Percentiles rank a stretch among this genome's conserved stretches.
phyloP scores from a whole-genome alignment of 2,797 vertebrate genomes.

The Molossus alvarezi region DNA sequence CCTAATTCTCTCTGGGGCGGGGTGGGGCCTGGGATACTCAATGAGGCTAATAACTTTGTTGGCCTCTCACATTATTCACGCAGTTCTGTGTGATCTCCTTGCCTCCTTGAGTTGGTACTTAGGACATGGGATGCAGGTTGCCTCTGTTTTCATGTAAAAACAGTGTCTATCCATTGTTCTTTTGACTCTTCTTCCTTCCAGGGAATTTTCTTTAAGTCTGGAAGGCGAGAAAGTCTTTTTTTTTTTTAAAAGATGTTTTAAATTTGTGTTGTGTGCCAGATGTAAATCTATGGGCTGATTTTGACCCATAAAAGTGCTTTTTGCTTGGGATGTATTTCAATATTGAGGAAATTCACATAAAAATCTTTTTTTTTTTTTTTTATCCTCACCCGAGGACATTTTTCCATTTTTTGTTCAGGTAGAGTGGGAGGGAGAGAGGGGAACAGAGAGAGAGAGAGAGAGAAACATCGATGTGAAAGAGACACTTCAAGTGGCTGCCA shows the following conservation, averaged over 20 bases:
- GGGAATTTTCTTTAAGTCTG: not conserved
- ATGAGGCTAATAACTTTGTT: not conserved
- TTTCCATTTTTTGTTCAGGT: too few relatives aligned
- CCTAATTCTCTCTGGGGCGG: not conserved
- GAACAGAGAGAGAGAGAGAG: too few relatives aligned
- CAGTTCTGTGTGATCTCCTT: not conserved
- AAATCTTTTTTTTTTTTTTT: not conserved
- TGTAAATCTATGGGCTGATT: not conserved
- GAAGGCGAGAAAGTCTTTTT: not conserved
- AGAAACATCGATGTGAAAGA: too few relatives aligned
- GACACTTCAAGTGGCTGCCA: too few relatives aligned
- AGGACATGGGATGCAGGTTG: not conserved
- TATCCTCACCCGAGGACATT: too few relatives aligned
- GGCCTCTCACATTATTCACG: not conserved
- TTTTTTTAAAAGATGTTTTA: not conserved
- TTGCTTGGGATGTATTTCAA: slow-evolving; percentile 23
- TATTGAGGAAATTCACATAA: not conserved
- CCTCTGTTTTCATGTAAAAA: not conserved
- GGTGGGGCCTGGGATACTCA: not conserved
- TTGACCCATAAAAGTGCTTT: not conserved
- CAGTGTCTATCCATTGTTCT: not conserved
- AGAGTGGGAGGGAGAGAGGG: too few relatives aligned
- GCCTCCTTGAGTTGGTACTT: not conserved
- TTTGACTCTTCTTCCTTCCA: slow-evolving; percentile 20
- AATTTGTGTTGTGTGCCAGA: slow-evolving; percentile 18